A percentile compares a stretch with the other conserved stretches of the same genome.
Conservation (phyloP, 2,888 invertebrate genomes). For the Mycalesis mineus region DNA sequence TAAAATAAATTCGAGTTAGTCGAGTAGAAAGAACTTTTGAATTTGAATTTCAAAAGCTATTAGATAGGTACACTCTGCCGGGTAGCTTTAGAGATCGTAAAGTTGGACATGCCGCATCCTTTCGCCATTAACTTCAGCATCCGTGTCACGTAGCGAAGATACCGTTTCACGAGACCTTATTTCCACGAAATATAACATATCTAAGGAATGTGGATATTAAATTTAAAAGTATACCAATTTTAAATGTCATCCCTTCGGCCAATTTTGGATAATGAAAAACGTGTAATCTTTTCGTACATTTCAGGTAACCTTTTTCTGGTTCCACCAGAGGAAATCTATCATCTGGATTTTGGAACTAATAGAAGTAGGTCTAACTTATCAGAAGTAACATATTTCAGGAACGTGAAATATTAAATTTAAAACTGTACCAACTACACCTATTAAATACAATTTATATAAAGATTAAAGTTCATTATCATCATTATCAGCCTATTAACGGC, state of each 20-base stretch:
- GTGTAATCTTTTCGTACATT: background rate
- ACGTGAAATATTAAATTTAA: too few relatives aligned
- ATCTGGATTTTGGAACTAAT: too few relatives aligned
- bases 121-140: slow-evolving; percentile 5
- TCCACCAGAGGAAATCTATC: too few relatives aligned
- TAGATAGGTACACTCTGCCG: background rate
- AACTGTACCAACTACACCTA: too few relatives aligned
- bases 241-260: slow-evolving; percentile 20
- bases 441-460: too few relatives aligned
- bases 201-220: slow-evolving; percentile 42
- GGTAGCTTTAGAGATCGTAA: background rate
- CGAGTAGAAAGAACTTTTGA: background rate
- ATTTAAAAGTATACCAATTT: slow-evolving; percentile 45
- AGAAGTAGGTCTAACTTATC: too few relatives aligned
- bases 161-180: slow-evolving; percentile 52
- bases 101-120: slow-evolving; percentile 35
- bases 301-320: too few relatives aligned
- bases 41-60: slow-evolving; percentile 4
- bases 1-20: too few relatives aligned
- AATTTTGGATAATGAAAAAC: background rate
- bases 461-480: too few relatives aligned
- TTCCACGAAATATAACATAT: slow-evolving; percentile 48
- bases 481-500: too few relatives aligned
- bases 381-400: too few relatives aligned
- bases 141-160: slow-evolving; percentile 39